Percentiles rank a stretch among this genome's conserved stretches.
phyloP scores from a whole-genome alignment of 1,140 invertebrate genomes.

The Nylanderia fulva region DNA sequence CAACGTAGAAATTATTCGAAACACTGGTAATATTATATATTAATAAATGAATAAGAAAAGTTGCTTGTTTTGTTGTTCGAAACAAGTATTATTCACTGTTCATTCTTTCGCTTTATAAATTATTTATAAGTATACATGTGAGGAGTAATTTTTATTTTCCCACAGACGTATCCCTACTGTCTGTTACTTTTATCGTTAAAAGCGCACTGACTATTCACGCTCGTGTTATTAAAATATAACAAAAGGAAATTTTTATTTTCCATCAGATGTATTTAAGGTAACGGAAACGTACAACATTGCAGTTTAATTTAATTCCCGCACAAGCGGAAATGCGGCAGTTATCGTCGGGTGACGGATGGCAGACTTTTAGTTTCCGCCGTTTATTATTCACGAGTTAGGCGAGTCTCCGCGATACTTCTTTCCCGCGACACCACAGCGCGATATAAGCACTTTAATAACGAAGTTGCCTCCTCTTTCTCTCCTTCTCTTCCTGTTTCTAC shows the following conservation, averaged over 20 bases:
- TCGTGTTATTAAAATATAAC: neutral
- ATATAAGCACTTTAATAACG: constrained; percentile 72
- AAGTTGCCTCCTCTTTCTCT: constrained; percentile 16
- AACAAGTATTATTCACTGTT: neutral
- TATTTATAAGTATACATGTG: neutral
- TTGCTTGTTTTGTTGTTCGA: no score
- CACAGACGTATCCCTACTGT: neutral
- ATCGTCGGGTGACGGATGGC: constrained; percentile 27
- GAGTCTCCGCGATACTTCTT: constrained; percentile 62
- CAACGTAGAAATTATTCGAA: neutral
- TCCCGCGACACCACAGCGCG: constrained; percentile 39
- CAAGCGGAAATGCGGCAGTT: constrained; percentile 34
- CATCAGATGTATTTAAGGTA: neutral
- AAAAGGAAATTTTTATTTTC: constrained; percentile 24
- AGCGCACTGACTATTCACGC: neutral
- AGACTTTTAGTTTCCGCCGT: constrained; percentile 49
- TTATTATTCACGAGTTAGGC: constrained; percentile 57
- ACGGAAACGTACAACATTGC: constrained; percentile 2
- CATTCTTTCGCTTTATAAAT: neutral
- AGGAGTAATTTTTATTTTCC: neutral
- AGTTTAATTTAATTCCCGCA: constrained; percentile 42
- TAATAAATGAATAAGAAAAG: neutral
- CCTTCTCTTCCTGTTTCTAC: neutral
- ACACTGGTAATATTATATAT: neutral
- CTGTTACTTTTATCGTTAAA: neutral